Evolutionary conservation across 1,140 invertebrate genomes (phyloP), one percentile per base, ranked within the genome.

Genomic region (Lasioglossum albipes): DNA sequence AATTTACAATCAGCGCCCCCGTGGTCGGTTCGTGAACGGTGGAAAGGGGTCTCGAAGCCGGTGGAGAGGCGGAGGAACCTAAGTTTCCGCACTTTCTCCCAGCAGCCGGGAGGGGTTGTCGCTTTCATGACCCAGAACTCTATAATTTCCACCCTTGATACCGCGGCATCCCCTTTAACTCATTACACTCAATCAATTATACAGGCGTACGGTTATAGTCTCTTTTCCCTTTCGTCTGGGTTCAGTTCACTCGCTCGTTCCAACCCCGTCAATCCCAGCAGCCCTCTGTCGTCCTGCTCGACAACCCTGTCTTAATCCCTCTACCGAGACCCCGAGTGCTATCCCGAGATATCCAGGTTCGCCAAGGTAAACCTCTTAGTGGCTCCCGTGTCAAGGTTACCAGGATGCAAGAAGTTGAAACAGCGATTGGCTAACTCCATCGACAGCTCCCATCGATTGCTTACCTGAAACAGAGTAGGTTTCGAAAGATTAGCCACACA

Each of bases 111-210:
- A n/a, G n/a, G 59, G 73, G 65, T 71, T 72, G 84, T 73, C 76
- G 89, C 88, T 84, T 84, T 83, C 91, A 88, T 91, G 91, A 92
- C 90, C 91, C 86, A 91, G 91, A 91, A 90, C 90, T 91, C 89
- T 92, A 92, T 92, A 91, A 92, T 92, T 92, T 89, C 88, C 83
- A 84, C 87, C 83, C 61, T 83, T 84, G 84, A 89, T 88, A 90
- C 83, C 82, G 87, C 79, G 73, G 87, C 84, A 89, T 92, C 91
- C 89, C 88, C 92, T 92, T 93, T 92, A 93, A 93, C 91, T 93
- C 92, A 92, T 93, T 93, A 93, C 86, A 91, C 81, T 88, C 89
- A 89, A 92, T 92, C 90, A 92, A 92, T 91, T 90, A 91, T 89
- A 89, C 89, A 87, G 75, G 87, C 86, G 88, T 84, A 83, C 89